These are phyloP conservation scores for Oenanthe melanoleuca DNA, from an alignment of 2,113 vertebrate genomes.

Conservation along the genomic window DNA sequence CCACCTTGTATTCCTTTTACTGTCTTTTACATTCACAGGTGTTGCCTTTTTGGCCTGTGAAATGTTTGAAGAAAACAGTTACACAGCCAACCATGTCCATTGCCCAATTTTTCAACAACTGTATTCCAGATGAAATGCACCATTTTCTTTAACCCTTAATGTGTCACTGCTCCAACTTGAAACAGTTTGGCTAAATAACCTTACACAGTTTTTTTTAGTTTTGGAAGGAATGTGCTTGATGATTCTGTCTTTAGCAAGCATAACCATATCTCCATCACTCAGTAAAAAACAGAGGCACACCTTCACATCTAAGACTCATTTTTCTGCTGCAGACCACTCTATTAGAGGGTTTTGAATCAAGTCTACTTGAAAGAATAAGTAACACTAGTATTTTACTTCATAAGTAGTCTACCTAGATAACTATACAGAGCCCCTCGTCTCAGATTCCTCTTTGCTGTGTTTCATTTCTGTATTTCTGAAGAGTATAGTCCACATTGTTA, in stretches of 20 bases:
- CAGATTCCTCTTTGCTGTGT: neutral
- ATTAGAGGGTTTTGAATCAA: neutral
- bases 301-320: neutral
- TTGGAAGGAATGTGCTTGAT: neutral
- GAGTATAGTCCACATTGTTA: neutral
- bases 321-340: neutral
- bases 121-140: neutral
- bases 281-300: neutral
- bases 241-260: neutral
- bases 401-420: neutral
- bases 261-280: neutral
- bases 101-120: neutral
- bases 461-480: neutral
- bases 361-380: neutral
- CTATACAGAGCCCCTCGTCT: accelerated
- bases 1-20: neutral
- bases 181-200: neutral
- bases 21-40: neutral
- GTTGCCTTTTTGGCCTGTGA: neutral
- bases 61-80: neutral
- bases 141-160: neutral
- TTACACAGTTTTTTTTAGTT: neutral
- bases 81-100: accelerated
- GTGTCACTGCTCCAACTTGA: neutral
- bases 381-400: neutral